Percentiles rank a stretch among this genome's conserved stretches.
phyloP scores from a whole-genome alignment of 2,888 invertebrate species.

The Drosophila yooni region DNA sequence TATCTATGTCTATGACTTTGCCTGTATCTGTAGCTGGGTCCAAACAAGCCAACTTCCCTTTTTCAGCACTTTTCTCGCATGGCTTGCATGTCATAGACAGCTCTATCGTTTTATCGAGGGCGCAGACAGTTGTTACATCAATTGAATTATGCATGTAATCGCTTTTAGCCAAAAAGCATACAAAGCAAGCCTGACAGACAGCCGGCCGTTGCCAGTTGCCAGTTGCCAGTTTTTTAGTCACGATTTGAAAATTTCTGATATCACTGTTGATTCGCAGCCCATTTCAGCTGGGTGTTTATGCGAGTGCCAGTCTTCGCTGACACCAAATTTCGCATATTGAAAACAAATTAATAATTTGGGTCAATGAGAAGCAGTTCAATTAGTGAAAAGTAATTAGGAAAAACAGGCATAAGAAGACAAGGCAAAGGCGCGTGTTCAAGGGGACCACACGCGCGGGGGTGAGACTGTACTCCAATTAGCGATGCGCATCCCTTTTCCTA shows the following conservation, averaged over 20 bases:
- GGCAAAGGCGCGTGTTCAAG: not conserved
- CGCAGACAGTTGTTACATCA: constrained; percentile 59
- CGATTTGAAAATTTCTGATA: constrained; percentile 11
- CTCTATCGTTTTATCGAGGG: not conserved
- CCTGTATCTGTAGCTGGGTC: constrained; percentile 11
- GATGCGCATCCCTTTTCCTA: constrained; percentile 36
- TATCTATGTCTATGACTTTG: not conserved
- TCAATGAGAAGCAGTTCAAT: constrained; percentile 46
- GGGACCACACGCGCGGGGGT: not conserved
- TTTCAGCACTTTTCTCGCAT: not conserved
- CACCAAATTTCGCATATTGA: constrained; percentile 54
- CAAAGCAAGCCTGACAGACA: constrained; percentile 12
- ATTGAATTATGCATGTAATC: constrained; percentile 78
- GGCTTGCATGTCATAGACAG: constrained; percentile 1
- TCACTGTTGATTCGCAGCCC: constrained; percentile 15
- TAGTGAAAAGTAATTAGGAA: constrained; percentile 67
- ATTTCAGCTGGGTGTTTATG: constrained; percentile 26
- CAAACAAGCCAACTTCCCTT: constrained; percentile 1
- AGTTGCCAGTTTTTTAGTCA: constrained; percentile 14
- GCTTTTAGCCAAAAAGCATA: constrained; percentile 52
- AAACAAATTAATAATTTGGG: constrained; percentile 52
- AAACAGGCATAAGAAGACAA: constrained; percentile 46
- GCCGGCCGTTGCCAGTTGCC: not conserved
- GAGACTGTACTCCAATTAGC: constrained; percentile 61
- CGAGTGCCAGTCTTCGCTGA: constrained; percentile 27